These are phyloP conservation scores for Chromobotia macracanthus DNA, from an alignment of 2,797 vertebrate species.

Conservation along the genomic window DNA sequence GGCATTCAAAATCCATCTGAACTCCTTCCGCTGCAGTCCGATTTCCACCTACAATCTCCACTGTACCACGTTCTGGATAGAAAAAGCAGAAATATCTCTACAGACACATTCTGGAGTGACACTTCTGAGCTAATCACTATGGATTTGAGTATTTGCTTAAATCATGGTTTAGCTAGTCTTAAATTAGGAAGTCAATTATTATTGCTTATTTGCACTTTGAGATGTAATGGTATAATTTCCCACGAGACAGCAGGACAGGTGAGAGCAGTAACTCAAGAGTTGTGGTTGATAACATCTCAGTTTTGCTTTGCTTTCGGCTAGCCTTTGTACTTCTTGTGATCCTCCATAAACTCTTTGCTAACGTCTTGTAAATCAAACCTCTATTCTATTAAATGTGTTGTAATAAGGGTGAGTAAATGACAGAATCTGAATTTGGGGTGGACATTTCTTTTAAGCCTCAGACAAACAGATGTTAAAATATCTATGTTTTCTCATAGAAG, in stretches of 20 bases:
- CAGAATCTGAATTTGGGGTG: no score
- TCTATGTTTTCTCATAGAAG: no score
- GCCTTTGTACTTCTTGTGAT: background rate
- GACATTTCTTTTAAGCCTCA: no score
- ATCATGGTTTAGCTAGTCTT: background rate
- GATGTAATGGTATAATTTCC: slow-evolving; percentile 34
- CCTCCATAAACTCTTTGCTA: background rate
- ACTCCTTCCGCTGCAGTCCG: slow-evolving; percentile 60
- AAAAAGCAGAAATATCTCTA: slow-evolving; percentile 8
- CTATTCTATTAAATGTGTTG: no score
- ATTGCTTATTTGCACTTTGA: slow-evolving; percentile 36
- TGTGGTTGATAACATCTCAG: background rate
- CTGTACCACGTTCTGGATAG: slow-evolving; percentile 68
- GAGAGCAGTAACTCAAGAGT: slow-evolving; percentile 6
- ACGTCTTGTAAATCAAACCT: background rate
- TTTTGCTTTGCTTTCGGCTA: background rate
- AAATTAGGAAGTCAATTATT: slow-evolving; percentile 39
- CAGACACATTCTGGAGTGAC: background rate
- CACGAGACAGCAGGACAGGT: slow-evolving; percentile 12
- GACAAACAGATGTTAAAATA: no score
- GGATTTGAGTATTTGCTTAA: slow-evolving; percentile 23
- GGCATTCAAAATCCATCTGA: slow-evolving; percentile 68
- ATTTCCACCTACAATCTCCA: slow-evolving; percentile 64
- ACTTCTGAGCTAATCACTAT: background rate
- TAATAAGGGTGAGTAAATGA: no score